phyloP scores from a whole-genome alignment of 2,113 vertebrate species.

The Regulus satrapa region DNA sequence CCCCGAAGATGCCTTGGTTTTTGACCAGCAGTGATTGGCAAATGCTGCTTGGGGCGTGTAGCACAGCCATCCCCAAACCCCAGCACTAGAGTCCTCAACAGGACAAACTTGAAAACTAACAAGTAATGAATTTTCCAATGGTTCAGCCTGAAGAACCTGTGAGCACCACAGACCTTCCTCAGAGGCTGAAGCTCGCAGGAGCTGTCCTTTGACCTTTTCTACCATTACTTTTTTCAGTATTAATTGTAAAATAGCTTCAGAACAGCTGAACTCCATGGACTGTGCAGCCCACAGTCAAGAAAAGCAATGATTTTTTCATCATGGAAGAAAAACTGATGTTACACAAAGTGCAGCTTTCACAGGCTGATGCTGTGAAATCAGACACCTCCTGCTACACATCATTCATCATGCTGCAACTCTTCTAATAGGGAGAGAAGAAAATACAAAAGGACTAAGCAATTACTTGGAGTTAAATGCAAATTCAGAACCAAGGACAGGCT shows the following conservation, averaged over 20 bases:
- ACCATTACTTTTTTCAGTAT: not conserved
- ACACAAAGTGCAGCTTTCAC: not conserved
- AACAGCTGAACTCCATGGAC: not conserved
- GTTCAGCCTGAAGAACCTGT: not conserved
- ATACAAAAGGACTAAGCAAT: not conserved
- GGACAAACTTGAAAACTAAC: fast-evolving
- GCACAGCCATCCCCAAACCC: not conserved
- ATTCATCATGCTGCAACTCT: not conserved
- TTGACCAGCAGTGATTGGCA: not conserved
- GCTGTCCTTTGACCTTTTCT: not conserved
- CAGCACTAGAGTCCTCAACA: not conserved
- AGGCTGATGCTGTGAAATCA: not conserved
- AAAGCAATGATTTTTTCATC: not conserved
- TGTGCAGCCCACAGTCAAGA: not conserved
- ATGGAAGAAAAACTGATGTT: not conserved
- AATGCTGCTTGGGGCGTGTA: not conserved
- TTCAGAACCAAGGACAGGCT: not conserved
- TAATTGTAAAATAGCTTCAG: not conserved
- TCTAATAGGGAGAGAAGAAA: not conserved
- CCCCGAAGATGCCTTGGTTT: not conserved
- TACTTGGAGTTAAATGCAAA: not conserved
- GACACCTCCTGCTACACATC: not conserved
- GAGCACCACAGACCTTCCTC: not conserved
- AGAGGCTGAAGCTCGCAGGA: not conserved
- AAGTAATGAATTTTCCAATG: not conserved